A percentile compares a stretch with the other conserved stretches of the same genome.
Evolutionary conservation across 2,113 vertebrate genomes (phyloP).

Genomic region (Syrmaticus mikado): DNA sequence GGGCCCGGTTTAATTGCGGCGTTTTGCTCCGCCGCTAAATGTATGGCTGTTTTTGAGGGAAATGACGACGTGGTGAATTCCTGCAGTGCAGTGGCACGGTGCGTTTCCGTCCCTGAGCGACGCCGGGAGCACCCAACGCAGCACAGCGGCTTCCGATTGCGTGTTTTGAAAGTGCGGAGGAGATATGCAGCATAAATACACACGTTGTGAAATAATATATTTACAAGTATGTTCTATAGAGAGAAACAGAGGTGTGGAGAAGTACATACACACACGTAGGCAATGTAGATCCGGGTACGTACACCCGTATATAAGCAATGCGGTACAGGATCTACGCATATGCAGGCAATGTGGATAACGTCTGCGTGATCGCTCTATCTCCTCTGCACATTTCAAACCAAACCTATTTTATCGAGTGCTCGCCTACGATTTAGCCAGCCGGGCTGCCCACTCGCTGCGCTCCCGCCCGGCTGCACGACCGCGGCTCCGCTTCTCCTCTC

Average conservation of each 20-base stretch:
- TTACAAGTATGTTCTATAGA: background rate
- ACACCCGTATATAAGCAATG: background rate
- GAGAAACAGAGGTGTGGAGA: background rate
- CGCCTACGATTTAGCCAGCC: background rate
- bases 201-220: rapidly evolving
- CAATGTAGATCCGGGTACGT: background rate
- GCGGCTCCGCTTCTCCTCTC: background rate
- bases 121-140: background rate
- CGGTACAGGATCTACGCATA: too few species aligned
- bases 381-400: background rate
- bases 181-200: background rate
- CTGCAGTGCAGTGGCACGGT: background rate
- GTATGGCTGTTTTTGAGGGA: background rate
- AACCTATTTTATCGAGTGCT: background rate
- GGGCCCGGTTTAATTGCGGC: background rate
- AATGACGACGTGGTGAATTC: background rate
- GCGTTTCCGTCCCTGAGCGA: background rate
- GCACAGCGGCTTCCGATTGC: background rate
- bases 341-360: background rate
- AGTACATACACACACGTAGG: rapidly evolving
- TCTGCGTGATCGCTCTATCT: background rate
- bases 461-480: background rate
- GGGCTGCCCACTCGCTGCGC: background rate
- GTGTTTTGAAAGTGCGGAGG: background rate
- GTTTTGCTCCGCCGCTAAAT: background rate